A percentile compares a stretch with the other conserved stretches of the same genome.
Evolutionary conservation across 2,113 vertebrate genomes (phyloP).

Genomic region (Numenius arquata): DNA sequence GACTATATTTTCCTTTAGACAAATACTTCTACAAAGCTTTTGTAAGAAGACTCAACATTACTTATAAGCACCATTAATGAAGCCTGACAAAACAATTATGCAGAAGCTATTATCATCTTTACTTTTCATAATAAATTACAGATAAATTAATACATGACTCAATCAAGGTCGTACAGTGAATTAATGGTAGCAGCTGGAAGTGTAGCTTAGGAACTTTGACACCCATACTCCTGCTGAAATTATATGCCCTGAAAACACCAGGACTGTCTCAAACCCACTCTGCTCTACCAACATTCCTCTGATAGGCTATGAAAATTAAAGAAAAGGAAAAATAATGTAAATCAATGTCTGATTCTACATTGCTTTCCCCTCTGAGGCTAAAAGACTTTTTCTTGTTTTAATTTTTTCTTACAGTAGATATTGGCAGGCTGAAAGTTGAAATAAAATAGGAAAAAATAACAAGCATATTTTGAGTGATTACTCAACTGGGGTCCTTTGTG

Average conservation of each 20-base stretch:
- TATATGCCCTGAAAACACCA: background rate
- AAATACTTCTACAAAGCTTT: background rate
- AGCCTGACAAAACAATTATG: background rate
- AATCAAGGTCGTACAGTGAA: background rate
- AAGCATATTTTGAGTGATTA: conserved; percentile 79
- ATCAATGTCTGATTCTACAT: conserved; percentile 23
- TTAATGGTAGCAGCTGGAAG: background rate
- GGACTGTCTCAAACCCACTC: background rate
- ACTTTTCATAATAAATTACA: background rate
- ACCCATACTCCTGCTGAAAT: background rate
- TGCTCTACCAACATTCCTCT: background rate
- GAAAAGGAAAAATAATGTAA: conserved; percentile 26
- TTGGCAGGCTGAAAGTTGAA: conserved; percentile 71
- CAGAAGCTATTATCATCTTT: background rate
- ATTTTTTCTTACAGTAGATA: conserved; percentile 67
- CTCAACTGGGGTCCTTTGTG: conserved; percentile 79
- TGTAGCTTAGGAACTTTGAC: background rate
- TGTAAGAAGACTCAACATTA: background rate
- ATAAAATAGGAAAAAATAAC: conserved; percentile 74
- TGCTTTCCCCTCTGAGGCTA: conserved; percentile 31
- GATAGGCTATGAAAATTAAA: conserved; percentile 1
- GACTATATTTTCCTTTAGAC: background rate
- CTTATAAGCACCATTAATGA: background rate
- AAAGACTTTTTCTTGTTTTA: conserved; percentile 4
- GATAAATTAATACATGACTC: background rate